phyloP scores from a whole-genome alignment of 2,797 vertebrate genomes.

The Pogoniulus pusillus region DNA sequence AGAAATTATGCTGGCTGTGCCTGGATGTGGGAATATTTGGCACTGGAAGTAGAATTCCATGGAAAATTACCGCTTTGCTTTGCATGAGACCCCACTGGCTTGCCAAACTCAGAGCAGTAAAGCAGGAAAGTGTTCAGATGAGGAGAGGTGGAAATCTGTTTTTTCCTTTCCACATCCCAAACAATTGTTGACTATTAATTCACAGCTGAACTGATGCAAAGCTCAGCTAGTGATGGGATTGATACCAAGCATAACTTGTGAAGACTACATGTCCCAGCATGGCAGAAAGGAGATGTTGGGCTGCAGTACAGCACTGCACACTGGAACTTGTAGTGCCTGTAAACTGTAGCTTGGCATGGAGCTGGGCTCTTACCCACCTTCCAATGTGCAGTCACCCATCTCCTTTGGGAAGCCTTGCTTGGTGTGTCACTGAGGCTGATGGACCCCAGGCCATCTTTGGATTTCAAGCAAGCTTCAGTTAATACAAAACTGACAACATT shows the following conservation, averaged over 20 bases:
- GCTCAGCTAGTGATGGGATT: neutral
- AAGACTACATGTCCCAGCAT: neutral
- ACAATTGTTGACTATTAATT: neutral
- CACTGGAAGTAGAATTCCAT: neutral
- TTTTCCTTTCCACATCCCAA: neutral
- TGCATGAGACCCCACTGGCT: neutral
- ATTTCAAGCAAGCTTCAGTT: neutral
- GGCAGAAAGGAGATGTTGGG: neutral
- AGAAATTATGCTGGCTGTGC: slow-evolving; percentile 1
- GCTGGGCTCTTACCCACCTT: neutral
- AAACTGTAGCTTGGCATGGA: neutral
- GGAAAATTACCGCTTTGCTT: slow-evolving; percentile 23
- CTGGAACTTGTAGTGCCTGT: neutral
- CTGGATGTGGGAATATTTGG: slow-evolving; percentile 34
- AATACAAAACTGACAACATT: neutral
- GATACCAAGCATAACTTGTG: neutral
- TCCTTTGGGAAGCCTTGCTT: neutral
- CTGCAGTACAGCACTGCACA: neutral
- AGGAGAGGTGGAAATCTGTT: neutral
- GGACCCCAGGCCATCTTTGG: neutral
- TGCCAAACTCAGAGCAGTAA: neutral
- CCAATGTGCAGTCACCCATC: too few species aligned
- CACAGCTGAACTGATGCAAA: fast-evolving
- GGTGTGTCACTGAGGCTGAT: too few species aligned
- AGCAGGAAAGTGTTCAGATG: neutral